Base-by-base conservation (phyloP, 2,113 vertebrate genomes). In the Mirounga angustirostris region DNA sequence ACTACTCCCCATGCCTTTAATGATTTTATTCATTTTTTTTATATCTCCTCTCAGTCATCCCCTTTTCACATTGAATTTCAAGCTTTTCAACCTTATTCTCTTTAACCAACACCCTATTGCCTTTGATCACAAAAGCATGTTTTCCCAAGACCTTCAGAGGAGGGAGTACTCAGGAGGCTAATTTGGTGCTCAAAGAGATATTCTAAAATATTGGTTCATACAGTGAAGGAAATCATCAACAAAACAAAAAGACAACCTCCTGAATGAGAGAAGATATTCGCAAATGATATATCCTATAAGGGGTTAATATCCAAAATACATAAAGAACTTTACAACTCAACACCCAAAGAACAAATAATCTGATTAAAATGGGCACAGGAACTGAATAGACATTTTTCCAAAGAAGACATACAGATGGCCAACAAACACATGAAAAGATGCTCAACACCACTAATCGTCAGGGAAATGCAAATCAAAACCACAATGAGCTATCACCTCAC, bases 201-300 rank as follows among this genome's bases (percentile, higher is more conserved):
- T 50, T 91, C 92, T 69, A 84, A 83, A 92, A 80, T 36, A 88
- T 40, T 80, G n/a, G 67, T 79, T 95, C 58, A 65, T 26, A 30
- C 74, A 78, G 26, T 78, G 74, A 78, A 78, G 15, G 43, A 50
- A 78, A 78, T 43, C 43, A 78, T 30, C 43, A 28, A 76, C 43
- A 76, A 78, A 50, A 78, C 74, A 78, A 78, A 74, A 78, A 78
- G 43, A 50, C 74, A 78, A 30, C 28, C 26, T 78, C 50, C 74
- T 78, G 43, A 76, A 46, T 76, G 73, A 46, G 43, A 50, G 7
- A 50, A 78, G 43, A 50, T 69, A 50, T 78, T 50, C 50, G 43
- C 74, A 78, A 78, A 78, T 50, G 74, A 78, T 50, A 78, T 50
- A 50, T 18, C 43, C 26, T 30, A 50, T 50, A 18, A 78, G 43